Conservation (phyloP, 2,113 vertebrate species). For the Phylloscopus whistleri region DNA sequence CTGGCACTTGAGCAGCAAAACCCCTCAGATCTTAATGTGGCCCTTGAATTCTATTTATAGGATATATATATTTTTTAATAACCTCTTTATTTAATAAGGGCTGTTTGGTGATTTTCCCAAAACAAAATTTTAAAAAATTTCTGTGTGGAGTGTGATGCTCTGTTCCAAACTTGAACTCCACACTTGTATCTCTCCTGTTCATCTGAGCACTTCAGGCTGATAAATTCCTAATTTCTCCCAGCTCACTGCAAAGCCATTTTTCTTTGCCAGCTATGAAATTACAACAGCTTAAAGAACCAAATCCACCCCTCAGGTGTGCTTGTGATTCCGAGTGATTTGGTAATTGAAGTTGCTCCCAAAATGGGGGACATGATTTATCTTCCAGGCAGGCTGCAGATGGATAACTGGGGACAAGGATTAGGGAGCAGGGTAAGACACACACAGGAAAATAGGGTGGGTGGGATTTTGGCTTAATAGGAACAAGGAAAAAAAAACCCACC, state of each 20-base stretch:
- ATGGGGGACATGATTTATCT: neutral
- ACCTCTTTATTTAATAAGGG: neutral
- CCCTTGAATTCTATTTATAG: too few species aligned
- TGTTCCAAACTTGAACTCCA: neutral
- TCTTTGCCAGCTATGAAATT: neutral
- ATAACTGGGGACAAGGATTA: neutral
- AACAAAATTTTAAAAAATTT: neutral
- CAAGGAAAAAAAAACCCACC: neutral
- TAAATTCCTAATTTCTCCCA: neutral
- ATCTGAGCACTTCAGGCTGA: neutral
- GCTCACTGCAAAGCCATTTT: neutral
- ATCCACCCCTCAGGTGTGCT: neutral
- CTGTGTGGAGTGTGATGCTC: neutral
- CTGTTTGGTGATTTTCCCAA: neutral
- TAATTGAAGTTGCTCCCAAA: neutral
- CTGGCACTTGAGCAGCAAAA: neutral
- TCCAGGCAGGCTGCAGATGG: neutral
- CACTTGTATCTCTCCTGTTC: neutral
- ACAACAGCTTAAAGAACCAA: neutral
- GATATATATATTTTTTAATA: neutral
- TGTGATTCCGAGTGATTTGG: neutral
- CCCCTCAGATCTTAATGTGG: neutral
- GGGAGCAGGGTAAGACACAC: neutral
- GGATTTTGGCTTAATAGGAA: neutral
- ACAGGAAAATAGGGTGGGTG: neutral